A percentile compares a stretch with the other conserved stretches of the same genome.
These are phyloP conservation scores for Rhopalosiphum nymphaeae DNA, from an alignment of 2,888 invertebrate genomes.

Conservation along the genomic window DNA sequence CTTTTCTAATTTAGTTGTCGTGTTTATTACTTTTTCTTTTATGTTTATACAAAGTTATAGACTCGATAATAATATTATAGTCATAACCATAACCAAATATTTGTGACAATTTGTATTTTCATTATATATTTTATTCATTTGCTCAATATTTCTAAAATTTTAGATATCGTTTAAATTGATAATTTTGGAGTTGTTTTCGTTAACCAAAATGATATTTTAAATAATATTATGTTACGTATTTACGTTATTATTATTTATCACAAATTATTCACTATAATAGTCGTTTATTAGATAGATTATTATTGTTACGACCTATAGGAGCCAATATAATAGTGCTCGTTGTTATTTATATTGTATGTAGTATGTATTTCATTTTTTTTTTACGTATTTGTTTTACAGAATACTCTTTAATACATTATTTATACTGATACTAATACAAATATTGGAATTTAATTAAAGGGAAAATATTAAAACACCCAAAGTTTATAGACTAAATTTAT, in stretches of 20 bases:
- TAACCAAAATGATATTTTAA: constrained; percentile 42
- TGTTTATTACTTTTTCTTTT: not conserved
- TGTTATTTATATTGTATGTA: constrained; percentile 43
- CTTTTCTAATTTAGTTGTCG: not conserved
- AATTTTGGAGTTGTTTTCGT: constrained; percentile 38
- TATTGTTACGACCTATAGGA: constrained; percentile 26
- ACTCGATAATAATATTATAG: constrained; percentile 21
- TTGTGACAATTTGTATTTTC: constrained; percentile 43
- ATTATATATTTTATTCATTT: constrained; percentile 23
- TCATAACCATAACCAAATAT: constrained; percentile 26
- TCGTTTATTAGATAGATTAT: constrained; percentile 20
- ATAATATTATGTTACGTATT: not conserved
- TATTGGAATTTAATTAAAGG: constrained; percentile 45
- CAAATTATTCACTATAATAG: not conserved
- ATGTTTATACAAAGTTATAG: not conserved
- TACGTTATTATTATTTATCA: not conserved
- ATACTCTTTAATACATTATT: constrained; percentile 49
- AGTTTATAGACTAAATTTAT: constrained; percentile 55
- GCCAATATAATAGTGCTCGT: constrained; percentile 34
- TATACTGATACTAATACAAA: constrained; percentile 43
- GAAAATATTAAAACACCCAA: constrained; percentile 24
- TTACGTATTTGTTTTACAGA: constrained; percentile 30
- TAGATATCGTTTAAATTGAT: constrained; percentile 13
- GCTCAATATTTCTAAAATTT: constrained; percentile 55
- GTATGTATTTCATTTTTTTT: constrained; percentile 9